Evolutionary conservation across 2,888 invertebrate species (phyloP).

Genomic region (Coleophora flavipennella): DNA sequence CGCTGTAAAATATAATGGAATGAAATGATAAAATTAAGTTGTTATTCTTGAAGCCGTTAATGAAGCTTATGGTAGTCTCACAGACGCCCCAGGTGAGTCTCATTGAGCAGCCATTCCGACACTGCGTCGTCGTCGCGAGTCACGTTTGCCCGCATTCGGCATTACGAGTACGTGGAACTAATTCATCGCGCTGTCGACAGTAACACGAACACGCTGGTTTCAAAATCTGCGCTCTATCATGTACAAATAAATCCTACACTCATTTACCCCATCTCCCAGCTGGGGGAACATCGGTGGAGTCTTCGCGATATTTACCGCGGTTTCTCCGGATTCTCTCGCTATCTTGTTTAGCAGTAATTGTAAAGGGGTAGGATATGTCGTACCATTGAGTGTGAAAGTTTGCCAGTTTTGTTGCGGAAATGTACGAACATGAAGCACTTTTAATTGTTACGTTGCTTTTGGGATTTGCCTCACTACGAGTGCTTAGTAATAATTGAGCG

Average conservation of each 20-base stretch:
- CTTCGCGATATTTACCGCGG: constrained; percentile 14
- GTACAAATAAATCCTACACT: constrained; percentile 31
- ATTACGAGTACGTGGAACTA: constrained; percentile 12
- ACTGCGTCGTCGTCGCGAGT: neutral
- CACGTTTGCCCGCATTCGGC: constrained; percentile 6
- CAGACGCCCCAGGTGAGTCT: too few species aligned
- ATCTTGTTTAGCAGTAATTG: constrained; percentile 14
- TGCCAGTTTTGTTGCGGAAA: constrained; percentile 8
- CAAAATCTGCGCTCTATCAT: constrained; percentile 48
- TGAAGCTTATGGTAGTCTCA: too few species aligned
- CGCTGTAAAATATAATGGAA: too few species aligned
- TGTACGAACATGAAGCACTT: constrained; percentile 14
- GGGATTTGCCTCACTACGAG: constrained; percentile 10
- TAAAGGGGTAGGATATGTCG: constrained; percentile 11
- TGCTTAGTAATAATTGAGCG: constrained; percentile 11
- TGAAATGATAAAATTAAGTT: too few species aligned
- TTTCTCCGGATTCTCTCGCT: constrained; percentile 11
- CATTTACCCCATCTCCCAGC: constrained; percentile 15
- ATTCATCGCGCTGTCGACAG: constrained; percentile 13
- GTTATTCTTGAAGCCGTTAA: too few species aligned
- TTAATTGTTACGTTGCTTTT: constrained; percentile 15
- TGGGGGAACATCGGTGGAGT: constrained; percentile 10
- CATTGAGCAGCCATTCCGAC: neutral
- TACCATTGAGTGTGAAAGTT: constrained; percentile 12
- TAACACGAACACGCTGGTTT: constrained; percentile 18